Base-by-base conservation (phyloP, 2,888 invertebrate species). In the Dastarcus helophoroides region DNA sequence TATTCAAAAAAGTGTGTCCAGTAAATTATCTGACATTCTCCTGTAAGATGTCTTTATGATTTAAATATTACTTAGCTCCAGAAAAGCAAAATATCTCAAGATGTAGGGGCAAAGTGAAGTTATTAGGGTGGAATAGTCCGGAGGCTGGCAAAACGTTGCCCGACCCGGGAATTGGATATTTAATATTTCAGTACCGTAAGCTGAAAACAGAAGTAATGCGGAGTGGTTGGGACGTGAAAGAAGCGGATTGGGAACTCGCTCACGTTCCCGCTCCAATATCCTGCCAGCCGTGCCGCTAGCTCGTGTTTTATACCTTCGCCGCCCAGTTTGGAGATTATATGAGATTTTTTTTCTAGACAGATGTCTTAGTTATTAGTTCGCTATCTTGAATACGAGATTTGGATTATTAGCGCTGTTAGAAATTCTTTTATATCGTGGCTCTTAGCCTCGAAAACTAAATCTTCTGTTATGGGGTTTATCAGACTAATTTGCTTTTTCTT, bases 171-270 rank as follows among this genome's bases (percentile, higher is more conserved):
- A 31, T 26, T 31, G 39, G 48, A 52, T 54, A 51, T 55, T 57
- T 55, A 56, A 56, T 57, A 57, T 57, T 58, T 56, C 49, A 46
- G 42, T 40, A 49, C 46, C 54, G 56, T 56, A 50, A 48, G 50
- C 49, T 51, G 51, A 50, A 55, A 58, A 58, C 56, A 58, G 53
- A 57, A 57, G 55, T 55, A 55, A 53, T 54, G 51, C 47, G 47
- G 47, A 47, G 45, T 48, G 46, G 39, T 10, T 26, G 26, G 41
- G 40, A 39, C 43, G 43, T 43, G 47, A 53, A 53, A 53, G 50
- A 51, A 45, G 46, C 50, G 47, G 51, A 56, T 58, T 57, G 51
- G 52, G 51, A 58, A 55, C 47, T 46, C 52, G 49, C 54, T 57
- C 58, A 58, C 58, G 58, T 56, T 44, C 43, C 40, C 38, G 35